phyloP scores from a whole-genome alignment of 2,888 invertebrate genomes.

The Nomada goodeniana region DNA sequence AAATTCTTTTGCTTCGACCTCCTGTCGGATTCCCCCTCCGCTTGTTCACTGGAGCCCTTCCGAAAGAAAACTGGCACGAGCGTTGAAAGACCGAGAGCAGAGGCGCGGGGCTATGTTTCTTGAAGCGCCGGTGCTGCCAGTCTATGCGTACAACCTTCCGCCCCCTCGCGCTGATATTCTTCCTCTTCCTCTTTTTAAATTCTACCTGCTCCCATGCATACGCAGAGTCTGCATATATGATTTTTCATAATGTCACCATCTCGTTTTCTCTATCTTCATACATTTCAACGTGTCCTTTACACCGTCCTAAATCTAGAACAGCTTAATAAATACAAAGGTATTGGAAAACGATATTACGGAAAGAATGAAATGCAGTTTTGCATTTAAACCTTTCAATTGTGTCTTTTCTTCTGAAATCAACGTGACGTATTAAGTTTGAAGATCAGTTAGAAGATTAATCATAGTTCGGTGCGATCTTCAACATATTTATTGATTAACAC shows the following conservation, averaged over 20 bases:
- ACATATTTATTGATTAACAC: background rate
- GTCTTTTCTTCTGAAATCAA: background rate
- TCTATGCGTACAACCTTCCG: slow-evolving; percentile 43
- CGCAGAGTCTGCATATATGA: background rate
- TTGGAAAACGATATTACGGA: background rate
- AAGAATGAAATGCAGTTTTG: background rate
- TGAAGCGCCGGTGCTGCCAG: slow-evolving; percentile 69
- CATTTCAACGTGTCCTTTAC: background rate
- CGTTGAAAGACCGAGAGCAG: slow-evolving; percentile 35
- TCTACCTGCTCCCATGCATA: slow-evolving; percentile 24
- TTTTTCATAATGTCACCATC: background rate
- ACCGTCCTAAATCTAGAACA: background rate
- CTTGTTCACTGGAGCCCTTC: slow-evolving; percentile 51
- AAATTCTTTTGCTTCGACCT: slow-evolving; percentile 37
- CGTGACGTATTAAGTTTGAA: background rate
- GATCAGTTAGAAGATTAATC: background rate
- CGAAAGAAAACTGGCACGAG: slow-evolving; percentile 70
- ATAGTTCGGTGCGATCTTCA: background rate
- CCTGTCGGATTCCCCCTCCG: slow-evolving; percentile 31
- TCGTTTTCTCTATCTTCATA: background rate
- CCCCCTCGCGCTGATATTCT: slow-evolving; percentile 31
- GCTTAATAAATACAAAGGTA: background rate
- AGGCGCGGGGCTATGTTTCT: slow-evolving; percentile 62
- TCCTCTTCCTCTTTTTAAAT: slow-evolving; percentile 49
- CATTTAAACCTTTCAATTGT: background rate